Evolutionary conservation across 2,797 vertebrate genomes (phyloP).

Genomic region (Intellagama lesueurii): DNA sequence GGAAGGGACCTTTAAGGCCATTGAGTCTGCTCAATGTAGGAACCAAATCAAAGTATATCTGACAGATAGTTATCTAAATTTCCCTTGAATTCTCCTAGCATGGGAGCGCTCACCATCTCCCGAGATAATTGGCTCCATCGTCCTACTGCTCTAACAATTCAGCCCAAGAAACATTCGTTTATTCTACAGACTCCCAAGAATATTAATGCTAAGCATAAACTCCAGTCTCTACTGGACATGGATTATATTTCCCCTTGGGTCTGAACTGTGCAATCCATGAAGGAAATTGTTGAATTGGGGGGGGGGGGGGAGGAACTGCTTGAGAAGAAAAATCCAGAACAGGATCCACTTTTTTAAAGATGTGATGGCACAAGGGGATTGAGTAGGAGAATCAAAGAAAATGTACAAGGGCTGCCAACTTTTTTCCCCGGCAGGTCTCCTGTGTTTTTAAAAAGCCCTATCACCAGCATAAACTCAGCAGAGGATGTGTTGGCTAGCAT

Average conservation of each 20-base stretch:
- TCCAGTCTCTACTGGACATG: too few relatives aligned
- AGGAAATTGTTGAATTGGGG: neutral
- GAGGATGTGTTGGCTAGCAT: too few relatives aligned
- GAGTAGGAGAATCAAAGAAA: neutral
- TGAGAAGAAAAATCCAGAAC: neutral
- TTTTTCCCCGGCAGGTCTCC: neutral
- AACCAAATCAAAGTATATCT: too few relatives aligned
- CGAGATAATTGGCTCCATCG: too few relatives aligned
- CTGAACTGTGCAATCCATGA: neutral
- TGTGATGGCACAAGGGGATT: too few relatives aligned
- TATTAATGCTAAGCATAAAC: neutral
- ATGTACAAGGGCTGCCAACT: neutral
- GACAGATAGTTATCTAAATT: too few relatives aligned
- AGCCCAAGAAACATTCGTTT: neutral
- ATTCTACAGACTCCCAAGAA: neutral
- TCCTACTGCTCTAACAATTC: neutral
- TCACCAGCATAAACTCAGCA: neutral
- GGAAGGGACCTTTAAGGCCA: neutral
- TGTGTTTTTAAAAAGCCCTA: neutral
- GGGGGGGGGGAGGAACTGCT: neutral
- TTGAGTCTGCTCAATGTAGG: too few relatives aligned
- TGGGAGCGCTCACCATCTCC: too few relatives aligned
- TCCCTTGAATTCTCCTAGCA: too few relatives aligned
- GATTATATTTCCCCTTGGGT: neutral
- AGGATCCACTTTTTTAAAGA: neutral